phyloP scores from a whole-genome alignment of 2,888 invertebrate species.

The Agrilus biguttatus region DNA sequence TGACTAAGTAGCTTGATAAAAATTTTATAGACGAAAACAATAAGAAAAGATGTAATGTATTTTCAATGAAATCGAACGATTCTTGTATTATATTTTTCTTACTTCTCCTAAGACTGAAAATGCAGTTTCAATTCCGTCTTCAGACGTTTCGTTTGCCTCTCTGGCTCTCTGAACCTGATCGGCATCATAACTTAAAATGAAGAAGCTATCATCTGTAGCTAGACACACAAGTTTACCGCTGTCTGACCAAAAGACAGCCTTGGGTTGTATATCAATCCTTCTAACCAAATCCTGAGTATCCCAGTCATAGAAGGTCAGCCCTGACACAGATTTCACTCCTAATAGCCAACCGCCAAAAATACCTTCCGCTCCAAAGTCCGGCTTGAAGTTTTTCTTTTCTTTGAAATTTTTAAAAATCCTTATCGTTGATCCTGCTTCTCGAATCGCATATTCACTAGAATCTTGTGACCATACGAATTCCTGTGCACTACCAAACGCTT shows the following conservation, averaged over 20 bases:
- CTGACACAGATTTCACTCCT: conserved; percentile 79
- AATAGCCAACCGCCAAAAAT: conserved; percentile 29
- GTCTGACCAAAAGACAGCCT: conserved; percentile 93
- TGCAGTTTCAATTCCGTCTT: conserved; percentile 91
- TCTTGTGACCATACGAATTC: conserved; percentile 99
- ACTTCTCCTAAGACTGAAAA: conserved; percentile 88
- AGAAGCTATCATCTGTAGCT: conserved; percentile 92
- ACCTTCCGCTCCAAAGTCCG: conserved; percentile 94
- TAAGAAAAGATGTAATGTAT: no score
- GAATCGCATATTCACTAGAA: conserved; percentile 71
- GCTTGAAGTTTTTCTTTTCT: conserved; percentile 88
- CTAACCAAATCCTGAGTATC: conserved; percentile 82
- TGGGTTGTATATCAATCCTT: conserved; percentile 92
- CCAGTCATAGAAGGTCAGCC: conserved; percentile 96
- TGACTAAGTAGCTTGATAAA: no score
- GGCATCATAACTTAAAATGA: conserved; percentile 76
- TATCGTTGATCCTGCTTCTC: conserved; percentile 76
- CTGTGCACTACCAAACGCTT: conserved; percentile 94
- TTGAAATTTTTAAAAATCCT: conserved; percentile 98
- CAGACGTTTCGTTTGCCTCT: conserved; percentile 65
- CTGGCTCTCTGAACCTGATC: conserved; percentile 65
- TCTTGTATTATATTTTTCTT: no score
- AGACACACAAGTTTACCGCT: conserved; percentile 85
- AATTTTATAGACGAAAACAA: conserved; percentile 2
- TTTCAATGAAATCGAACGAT: no score